A percentile compares a stretch with the other conserved stretches of the same genome.
phyloP scores from a whole-genome alignment of 1,140 invertebrate genomes.

The Rhagoletis zephyria region DNA sequence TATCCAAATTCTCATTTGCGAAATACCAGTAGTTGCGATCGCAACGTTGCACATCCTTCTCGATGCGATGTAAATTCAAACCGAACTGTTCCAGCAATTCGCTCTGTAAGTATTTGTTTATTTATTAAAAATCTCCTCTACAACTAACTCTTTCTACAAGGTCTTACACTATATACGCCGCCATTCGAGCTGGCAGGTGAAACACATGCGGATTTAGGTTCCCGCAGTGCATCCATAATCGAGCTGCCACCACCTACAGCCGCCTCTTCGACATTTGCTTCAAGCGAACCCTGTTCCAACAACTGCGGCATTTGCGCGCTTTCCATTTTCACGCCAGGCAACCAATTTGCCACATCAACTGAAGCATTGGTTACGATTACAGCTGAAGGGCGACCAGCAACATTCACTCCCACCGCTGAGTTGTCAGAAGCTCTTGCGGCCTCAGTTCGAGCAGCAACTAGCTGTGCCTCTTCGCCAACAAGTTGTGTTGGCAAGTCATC shows the following conservation, averaged over 20 bases:
- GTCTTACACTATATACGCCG: slow-evolving; percentile 87
- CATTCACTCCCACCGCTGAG: not conserved
- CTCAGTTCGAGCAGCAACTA: not conserved
- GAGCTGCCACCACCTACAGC: not conserved
- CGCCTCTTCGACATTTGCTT: slow-evolving; percentile 30
- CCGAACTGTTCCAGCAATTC: slow-evolving; percentile 90
- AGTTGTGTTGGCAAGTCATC: slow-evolving; percentile 66
- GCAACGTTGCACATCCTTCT: slow-evolving; percentile 96
- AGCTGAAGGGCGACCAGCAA: slow-evolving; percentile 65
- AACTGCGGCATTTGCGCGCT: slow-evolving; percentile 68
- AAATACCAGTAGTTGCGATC: slow-evolving; percentile 96
- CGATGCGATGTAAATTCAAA: slow-evolving; percentile 92
- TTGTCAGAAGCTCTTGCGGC: not conserved
- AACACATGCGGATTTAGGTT: slow-evolving; percentile 78
- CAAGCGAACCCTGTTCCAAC: slow-evolving; percentile 60
- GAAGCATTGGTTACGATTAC: slow-evolving; percentile 81
- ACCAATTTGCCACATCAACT: slow-evolving; percentile 76
- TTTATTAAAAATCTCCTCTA: not conserved
- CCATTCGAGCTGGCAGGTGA: slow-evolving; percentile 89
- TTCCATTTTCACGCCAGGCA: slow-evolving; percentile 67
- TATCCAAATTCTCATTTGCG: slow-evolving; percentile 89
- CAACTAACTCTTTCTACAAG: not conserved
- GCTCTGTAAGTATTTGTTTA: slow-evolving; percentile 75
- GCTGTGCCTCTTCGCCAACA: slow-evolving; percentile 59
- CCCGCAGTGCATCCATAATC: slow-evolving; percentile 70